Base-by-base conservation (phyloP, 1,140 invertebrate genomes). In the Drosophila busckii region DNA sequence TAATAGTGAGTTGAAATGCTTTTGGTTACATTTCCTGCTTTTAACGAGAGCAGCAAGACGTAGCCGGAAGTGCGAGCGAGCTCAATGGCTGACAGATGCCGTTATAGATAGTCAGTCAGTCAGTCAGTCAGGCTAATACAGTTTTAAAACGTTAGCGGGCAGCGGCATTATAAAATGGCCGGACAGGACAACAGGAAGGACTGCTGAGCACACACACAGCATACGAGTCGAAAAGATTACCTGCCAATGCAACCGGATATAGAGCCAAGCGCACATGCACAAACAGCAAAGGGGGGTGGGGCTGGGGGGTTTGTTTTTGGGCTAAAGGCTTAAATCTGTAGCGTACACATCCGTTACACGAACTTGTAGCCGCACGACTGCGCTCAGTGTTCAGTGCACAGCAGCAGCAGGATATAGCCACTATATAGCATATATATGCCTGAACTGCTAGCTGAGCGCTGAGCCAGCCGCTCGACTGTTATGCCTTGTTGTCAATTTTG, bases 201-300 rank as follows among this genome's bases (percentile, higher is more conserved):
- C 22, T 9, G 5, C 13, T 20, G 20, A 50, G 13, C 32, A 22
- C 16, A 3, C 17, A 23, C 5, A 20, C 7, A 31, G 42, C 8
- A 31, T 52, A 49, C 34, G 49, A 60, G 45, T 59, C 73, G 45
- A 68, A 82, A 78, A 80, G 73, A 78, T 78, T 78, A 78, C 73
- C 73, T 78, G 75, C 58, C 73, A 78, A 78, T 78, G 73, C 73
- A 78, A 78, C 73, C 73, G 73, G 73, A 78, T 78, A 78, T 78
- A 68, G n/a, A n/a, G 23, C 26, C 29, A 37, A 34, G 19, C 31
- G 22, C 13, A 52, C 22, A 49, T 32, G 26, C 12, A 17, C 22
- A 25, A 12, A 16, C 19, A 13, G 19, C 32, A 50, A n/a, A 12
- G 50, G 50, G 32, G 46, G 29, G 52, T 19, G 17, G 26, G 23